Percentiles rank a stretch among this genome's conserved stretches.
Evolutionary conservation across 2,113 vertebrate genomes (phyloP).

Genomic region (Crotalus viridis): DNA sequence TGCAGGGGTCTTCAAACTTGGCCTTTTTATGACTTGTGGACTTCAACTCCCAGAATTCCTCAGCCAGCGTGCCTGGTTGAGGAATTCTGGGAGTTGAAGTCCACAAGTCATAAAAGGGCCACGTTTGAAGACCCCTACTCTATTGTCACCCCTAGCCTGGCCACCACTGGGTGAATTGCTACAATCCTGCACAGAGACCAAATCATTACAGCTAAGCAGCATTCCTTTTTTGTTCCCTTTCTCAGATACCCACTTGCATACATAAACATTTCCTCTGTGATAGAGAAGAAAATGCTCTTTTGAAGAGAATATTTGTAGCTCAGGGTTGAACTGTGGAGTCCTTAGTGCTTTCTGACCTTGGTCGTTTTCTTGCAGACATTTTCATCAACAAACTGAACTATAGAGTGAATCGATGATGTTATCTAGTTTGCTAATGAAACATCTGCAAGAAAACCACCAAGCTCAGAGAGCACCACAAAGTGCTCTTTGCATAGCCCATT

Average conservation of each 20-base stretch:
- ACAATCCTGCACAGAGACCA: background rate
- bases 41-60: no score
- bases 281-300: background rate
- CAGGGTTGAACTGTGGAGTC: background rate
- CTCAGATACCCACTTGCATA: background rate
- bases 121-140: no score
- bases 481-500: background rate
- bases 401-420: background rate
- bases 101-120: no score
- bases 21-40: no score
- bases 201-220: background rate
- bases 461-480: background rate
- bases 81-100: no score
- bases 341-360: background rate
- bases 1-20: no score
- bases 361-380: background rate
- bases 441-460: background rate
- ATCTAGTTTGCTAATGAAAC: background rate
- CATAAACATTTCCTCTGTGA: background rate
- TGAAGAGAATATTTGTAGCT: background rate
- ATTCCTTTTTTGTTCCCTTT: background rate
- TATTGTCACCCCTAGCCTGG: background rate
- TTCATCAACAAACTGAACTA: background rate
- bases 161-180: background rate
- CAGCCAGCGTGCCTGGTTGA: no score